These are phyloP conservation scores for Protonibea diacanthus DNA, from an alignment of 2,797 vertebrate genomes.

Conservation along the genomic window DNA sequence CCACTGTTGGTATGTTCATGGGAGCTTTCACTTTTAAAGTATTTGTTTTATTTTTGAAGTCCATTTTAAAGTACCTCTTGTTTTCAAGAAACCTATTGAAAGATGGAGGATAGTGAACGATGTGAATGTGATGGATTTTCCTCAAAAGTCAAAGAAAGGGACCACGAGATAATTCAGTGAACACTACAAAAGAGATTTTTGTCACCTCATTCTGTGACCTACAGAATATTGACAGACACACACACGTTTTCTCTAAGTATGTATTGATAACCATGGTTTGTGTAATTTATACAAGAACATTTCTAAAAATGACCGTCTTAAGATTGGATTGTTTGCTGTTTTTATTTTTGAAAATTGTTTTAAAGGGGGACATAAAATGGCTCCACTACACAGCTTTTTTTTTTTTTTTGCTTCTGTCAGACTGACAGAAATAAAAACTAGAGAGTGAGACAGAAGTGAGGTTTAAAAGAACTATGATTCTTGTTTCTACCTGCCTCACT, in stretches of 20 bases:
- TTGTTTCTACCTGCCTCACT: slow-evolving; percentile 64
- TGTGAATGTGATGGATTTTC: slow-evolving; percentile 54
- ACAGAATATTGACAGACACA: slow-evolving; percentile 27
- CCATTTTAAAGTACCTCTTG: slow-evolving; percentile 48
- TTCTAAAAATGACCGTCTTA: slow-evolving; percentile 76
- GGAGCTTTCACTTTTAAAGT: slow-evolving; percentile 34
- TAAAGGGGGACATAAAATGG: slow-evolving; percentile 77
- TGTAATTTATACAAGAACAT: slow-evolving; percentile 85
- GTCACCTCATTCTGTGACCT: slow-evolving; percentile 18
- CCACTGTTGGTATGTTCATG: slow-evolving; percentile 22
- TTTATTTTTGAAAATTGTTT: slow-evolving; percentile 81
- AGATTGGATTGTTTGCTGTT: slow-evolving; percentile 75
- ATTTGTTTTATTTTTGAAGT: slow-evolving; percentile 51
- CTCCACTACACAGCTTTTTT: slow-evolving; percentile 15
- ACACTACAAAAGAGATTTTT: slow-evolving; percentile 42
- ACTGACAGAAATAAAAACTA: slow-evolving; percentile 28
- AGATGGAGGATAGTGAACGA: slow-evolving; percentile 22
- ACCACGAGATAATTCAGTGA: slow-evolving; percentile 30
- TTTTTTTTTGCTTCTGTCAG: slow-evolving; percentile 52
- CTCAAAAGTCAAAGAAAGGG: slow-evolving; percentile 14
- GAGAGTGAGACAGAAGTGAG: slow-evolving; percentile 25
- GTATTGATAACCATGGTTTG: slow-evolving; percentile 81
- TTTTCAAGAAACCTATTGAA: slow-evolving; percentile 36
- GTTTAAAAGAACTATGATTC: slow-evolving; percentile 61
- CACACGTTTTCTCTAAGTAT: slow-evolving; percentile 73